Conservation (phyloP, 1,140 invertebrate genomes). For the Cydia strobilella region DNA sequence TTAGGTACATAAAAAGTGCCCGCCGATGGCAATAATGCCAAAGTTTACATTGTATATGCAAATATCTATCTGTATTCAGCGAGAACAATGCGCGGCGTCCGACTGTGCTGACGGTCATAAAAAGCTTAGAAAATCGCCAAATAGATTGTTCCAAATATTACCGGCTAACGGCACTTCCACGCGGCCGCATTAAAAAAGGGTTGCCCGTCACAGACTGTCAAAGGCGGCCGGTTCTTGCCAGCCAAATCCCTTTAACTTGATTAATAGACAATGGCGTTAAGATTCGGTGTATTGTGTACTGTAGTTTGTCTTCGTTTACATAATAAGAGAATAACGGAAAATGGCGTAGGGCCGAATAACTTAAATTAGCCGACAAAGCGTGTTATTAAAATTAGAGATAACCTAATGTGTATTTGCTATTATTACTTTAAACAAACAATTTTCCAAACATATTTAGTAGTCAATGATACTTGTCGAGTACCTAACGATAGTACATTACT, state of each 20-base stretch:
- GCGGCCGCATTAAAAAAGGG: slow-evolving; percentile 62
- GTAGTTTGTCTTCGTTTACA: slow-evolving; percentile 46
- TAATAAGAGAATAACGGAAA: slow-evolving; percentile 5
- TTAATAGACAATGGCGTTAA: slow-evolving; percentile 72
- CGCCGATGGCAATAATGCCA: slow-evolving; percentile 60
- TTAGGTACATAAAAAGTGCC: slow-evolving; percentile 52
- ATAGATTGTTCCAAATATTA: slow-evolving; percentile 64
- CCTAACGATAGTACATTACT: too few relatives aligned
- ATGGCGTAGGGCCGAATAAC: neutral
- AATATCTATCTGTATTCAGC: slow-evolving; percentile 55
- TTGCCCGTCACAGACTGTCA: slow-evolving; percentile 41
- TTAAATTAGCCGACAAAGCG: neutral
- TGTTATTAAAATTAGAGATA: neutral
- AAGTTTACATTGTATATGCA: slow-evolving; percentile 68
- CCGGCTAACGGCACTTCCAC: slow-evolving; percentile 56
- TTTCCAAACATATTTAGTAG: too few relatives aligned
- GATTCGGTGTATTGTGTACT: slow-evolving; percentile 56
- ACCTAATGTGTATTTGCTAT: too few relatives aligned
- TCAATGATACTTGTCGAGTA: too few relatives aligned
- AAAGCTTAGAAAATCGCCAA: slow-evolving; percentile 65
- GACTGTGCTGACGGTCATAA: slow-evolving; percentile 55
- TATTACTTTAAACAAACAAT: too few relatives aligned
- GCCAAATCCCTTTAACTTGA: slow-evolving; percentile 69
- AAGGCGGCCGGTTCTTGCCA: slow-evolving; percentile 59
- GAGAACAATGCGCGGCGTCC: slow-evolving; percentile 52